Base-by-base conservation (phyloP, 2,113 vertebrate genomes). In the Melanerpes aurifrons region DNA sequence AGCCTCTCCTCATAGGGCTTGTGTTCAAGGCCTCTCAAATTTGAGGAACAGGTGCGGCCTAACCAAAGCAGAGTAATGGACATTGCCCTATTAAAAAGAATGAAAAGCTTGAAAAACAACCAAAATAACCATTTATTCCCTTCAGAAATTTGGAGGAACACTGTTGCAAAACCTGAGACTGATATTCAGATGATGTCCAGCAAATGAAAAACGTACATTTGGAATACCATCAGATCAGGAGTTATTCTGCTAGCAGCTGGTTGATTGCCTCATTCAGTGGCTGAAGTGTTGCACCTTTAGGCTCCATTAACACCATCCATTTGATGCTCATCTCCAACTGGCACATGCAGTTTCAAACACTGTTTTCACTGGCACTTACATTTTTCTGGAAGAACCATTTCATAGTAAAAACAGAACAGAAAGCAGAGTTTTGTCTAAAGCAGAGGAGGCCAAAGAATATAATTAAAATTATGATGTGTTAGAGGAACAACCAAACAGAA, bases 91-190 rank as follows among this genome's bases (percentile, higher is more conserved):
- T 24, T 20, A 77, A 59, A 9, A 70, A 4, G 24, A 89, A 67
- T 7, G 15, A 64, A 37, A 57, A 3, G 0, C 28, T 40, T 57
- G 29, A 54, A 63, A 76, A 29, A n/a, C 50, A 26, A 0, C 3
- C 3, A 2, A 1, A 1, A 56, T 12, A 29, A 2, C 1, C 2
- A 53, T 45, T 9, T 67, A 63, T 82, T 74, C n/a, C 28, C 6
- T 29, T 53, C 32, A 43, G 15, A 88, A 88, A 88, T 79, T 9
- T 69, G 25, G 9, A 62, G 45, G 53, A 77, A 31, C 1, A 0
- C 2, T 92, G 48, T 18, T 58, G 22, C 18, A 40, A 74, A 75
- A 78, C 68, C 47, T 24, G 61, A 87, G 66, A 37, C 0, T 56
- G 43, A 32, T 32, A 67, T 67, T 79, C 26, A 83, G 43, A 79